phyloP scores from a whole-genome alignment of 2,113 vertebrate genomes.

The Syngnathus floridae region DNA sequence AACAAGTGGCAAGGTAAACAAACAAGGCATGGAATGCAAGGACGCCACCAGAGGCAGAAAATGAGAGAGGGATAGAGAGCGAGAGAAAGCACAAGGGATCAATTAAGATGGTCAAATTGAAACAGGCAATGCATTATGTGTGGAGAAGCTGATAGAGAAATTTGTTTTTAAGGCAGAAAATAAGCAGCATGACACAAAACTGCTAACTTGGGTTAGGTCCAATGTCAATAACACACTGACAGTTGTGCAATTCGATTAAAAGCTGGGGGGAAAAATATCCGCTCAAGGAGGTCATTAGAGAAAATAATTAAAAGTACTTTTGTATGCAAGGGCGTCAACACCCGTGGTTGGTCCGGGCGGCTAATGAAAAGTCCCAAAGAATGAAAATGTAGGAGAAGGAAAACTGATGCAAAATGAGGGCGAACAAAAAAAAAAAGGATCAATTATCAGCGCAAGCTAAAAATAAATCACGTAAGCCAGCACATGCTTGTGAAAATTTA shows the following conservation, averaged over 20 bases:
- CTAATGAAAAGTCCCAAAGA: constrained; percentile 8
- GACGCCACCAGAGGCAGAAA: constrained; percentile 58
- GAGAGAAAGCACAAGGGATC: constrained; percentile 28
- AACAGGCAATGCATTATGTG: constrained; percentile 13
- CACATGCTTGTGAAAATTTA: constrained; percentile 25
- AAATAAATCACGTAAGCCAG: constrained; percentile 23
- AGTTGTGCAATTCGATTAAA: neutral
- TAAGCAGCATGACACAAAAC: constrained; percentile 9
- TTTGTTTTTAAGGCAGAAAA: constrained; percentile 7
- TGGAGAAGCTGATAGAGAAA: neutral
- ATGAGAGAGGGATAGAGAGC: constrained; percentile 53
- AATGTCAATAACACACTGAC: neutral
- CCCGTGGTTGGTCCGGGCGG: constrained; percentile 35
- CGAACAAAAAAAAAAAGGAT: constrained; percentile 2
- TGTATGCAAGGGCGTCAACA: constrained; percentile 10
- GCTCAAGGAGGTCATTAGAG: neutral
- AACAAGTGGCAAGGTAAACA: constrained; percentile 90
- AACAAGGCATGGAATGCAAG: constrained; percentile 77
- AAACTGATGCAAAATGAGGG: constrained; percentile 15
- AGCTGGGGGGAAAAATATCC: neutral
- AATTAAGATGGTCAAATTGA: constrained; percentile 14
- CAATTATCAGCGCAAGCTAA: constrained; percentile 34
- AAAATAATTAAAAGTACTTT: neutral
- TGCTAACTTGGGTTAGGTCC: neutral
- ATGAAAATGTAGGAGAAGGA: constrained; percentile 9